Evolutionary conservation across 2,888 invertebrate species (phyloP).

Genomic region (Cyaniris semiargus): DNA sequence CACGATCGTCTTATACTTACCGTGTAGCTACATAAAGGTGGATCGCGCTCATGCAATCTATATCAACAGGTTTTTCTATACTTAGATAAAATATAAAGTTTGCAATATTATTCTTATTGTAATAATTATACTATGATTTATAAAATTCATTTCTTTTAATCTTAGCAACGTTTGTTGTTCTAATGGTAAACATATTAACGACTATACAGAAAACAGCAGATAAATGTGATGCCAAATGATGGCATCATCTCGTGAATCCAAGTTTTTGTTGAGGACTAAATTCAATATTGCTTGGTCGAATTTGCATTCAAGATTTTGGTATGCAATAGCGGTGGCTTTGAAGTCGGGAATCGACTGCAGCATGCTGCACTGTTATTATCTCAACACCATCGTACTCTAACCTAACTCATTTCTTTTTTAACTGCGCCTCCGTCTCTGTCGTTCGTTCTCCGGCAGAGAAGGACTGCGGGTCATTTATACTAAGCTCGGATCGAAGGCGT

Average conservation of each 20-base stretch:
- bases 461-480: slow-evolving; percentile 67
- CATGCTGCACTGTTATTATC: slow-evolving; percentile 77
- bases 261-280: slow-evolving; percentile 46
- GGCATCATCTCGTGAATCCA: background rate
- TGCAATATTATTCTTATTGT: background rate
- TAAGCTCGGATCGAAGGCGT: slow-evolving; percentile 73
- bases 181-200: background rate
- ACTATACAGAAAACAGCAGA: background rate
- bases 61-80: background rate
- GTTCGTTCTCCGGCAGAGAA: slow-evolving; percentile 52
- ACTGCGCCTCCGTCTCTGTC: slow-evolving; percentile 68
- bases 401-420: slow-evolving; percentile 75
- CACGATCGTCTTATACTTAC: background rate
- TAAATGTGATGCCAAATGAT: background rate
- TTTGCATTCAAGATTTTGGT: slow-evolving; percentile 61
- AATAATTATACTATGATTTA: background rate
- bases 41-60: background rate
- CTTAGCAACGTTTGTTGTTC: background rate
- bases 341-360: slow-evolving; percentile 59
- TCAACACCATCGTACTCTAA: slow-evolving; percentile 78
- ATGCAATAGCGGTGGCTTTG: slow-evolving; percentile 52
- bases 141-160: background rate
- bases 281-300: slow-evolving; percentile 67
- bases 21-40: background rate
- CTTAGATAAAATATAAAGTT: background rate